A percentile compares a stretch with the other conserved stretches of the same genome.
phyloP scores from a whole-genome alignment of 2,797 vertebrate genomes.

The Emys orbicularis region DNA sequence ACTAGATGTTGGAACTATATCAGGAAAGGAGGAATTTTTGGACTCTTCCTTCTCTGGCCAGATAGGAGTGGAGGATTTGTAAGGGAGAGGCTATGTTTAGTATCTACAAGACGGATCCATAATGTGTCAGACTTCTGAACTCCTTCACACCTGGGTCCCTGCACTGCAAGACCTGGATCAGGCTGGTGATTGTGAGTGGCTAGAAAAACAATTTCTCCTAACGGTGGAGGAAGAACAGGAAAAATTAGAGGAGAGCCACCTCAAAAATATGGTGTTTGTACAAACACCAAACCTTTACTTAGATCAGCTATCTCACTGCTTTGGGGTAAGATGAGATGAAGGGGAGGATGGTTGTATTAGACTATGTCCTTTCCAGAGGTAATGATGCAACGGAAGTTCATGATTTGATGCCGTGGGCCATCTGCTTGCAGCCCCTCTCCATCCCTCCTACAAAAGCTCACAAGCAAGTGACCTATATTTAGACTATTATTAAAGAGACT shows the following conservation, averaged over 20 bases:
- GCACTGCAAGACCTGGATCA: neutral
- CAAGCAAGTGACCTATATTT: constrained; percentile 8
- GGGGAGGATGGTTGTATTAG: neutral
- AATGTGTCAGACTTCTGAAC: neutral
- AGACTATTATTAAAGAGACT: neutral
- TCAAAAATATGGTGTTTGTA: neutral
- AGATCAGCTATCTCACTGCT: neutral
- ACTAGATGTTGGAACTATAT: neutral
- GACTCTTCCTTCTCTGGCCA: neutral
- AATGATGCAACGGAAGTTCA: neutral
- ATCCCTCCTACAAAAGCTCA: neutral
- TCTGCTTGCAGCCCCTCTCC: neutral
- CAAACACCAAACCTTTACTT: neutral
- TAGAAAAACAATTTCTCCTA: neutral
- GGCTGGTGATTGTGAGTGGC: neutral
- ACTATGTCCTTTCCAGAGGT: constrained; percentile 4
- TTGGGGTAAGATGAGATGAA: neutral
- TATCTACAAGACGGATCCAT: neutral
- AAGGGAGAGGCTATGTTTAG: neutral
- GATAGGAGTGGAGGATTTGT: neutral
- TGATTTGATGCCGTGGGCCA: constrained; percentile 11
- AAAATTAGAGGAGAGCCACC: neutral
- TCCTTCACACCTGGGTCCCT: neutral
- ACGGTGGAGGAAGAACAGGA: neutral
- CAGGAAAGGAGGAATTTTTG: neutral